These are phyloP conservation scores for Tricholauxania praeusta DNA, from an alignment of 2,888 invertebrate genomes.

Conservation along the genomic window DNA sequence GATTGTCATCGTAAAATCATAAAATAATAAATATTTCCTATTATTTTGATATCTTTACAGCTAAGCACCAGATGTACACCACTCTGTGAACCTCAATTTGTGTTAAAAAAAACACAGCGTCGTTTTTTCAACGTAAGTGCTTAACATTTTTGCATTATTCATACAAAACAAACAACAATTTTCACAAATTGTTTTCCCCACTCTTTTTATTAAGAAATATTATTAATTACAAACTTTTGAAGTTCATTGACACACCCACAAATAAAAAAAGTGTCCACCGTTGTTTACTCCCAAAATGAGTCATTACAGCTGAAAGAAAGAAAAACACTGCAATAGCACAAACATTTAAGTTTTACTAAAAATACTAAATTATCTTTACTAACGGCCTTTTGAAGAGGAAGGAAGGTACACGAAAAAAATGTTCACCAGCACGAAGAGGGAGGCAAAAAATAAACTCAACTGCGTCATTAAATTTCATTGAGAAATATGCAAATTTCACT, in stretches of 20 bases:
- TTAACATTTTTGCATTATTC: not conserved
- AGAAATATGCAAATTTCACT: conserved; percentile 28
- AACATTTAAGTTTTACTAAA: no score
- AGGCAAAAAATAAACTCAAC: not conserved
- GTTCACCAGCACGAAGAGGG: not conserved
- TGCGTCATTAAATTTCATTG: conserved; percentile 26
- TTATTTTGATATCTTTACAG: conserved; percentile 2
- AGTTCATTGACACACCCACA: not conserved
- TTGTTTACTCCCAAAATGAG: no score
- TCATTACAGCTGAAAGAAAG: no score
- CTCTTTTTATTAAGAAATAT: not conserved
- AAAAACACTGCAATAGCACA: no score
- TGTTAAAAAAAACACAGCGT: conserved; percentile 17
- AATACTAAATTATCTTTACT: no score
- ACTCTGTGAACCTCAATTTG: conserved; percentile 1
- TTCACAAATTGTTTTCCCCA: not conserved
- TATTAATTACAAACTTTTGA: not conserved
- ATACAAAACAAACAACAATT: not conserved
- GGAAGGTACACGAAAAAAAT: no score
- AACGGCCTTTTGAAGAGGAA: no score
- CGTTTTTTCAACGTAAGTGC: conserved; percentile 11
- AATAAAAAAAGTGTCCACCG: not conserved
- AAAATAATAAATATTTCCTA: no score
- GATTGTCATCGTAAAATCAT: no score
- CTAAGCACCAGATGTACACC: not conserved